A percentile compares a stretch with the other conserved stretches of the same genome.
Conservation (phyloP, 2,797 vertebrate genomes). For the Enteromius fasciolatus region DNA sequence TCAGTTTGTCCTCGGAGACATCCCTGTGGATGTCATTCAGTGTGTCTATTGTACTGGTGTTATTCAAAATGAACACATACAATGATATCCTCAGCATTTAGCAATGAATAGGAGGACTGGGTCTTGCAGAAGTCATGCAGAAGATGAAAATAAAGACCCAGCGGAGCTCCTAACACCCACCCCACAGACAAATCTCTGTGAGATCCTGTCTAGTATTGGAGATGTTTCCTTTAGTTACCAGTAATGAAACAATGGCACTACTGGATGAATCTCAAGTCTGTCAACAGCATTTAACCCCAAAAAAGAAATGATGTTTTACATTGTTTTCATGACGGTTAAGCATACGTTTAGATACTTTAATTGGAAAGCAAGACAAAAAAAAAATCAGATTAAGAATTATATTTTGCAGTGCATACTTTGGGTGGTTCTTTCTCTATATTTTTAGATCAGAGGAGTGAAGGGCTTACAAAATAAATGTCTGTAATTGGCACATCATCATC, state of each 20-base stretch:
- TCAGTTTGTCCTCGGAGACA: background rate
- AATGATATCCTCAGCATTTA: slow-evolving; percentile 5
- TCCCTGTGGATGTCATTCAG: background rate
- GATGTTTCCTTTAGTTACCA: slow-evolving; percentile 11
- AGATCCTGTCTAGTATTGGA: background rate
- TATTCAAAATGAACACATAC: background rate
- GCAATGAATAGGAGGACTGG: background rate
- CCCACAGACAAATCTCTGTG: background rate
- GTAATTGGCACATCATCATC: slow-evolving; percentile 88
- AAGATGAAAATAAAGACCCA: slow-evolving; percentile 4
- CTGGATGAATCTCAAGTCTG: background rate
- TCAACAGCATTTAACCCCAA: background rate
- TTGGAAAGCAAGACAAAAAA: background rate
- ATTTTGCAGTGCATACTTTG: background rate
- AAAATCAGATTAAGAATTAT: background rate
- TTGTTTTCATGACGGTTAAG: background rate
- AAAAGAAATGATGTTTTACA: background rate
- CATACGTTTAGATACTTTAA: background rate
- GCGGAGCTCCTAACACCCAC: background rate
- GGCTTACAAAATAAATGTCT: slow-evolving; percentile 96
- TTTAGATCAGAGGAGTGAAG: background rate
- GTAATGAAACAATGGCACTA: slow-evolving; percentile 10
- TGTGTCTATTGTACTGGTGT: slow-evolving; percentile 12
- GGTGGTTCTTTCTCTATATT: background rate
- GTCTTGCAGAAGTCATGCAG: too few species aligned